Percentiles rank a stretch among this genome's conserved stretches.
These are phyloP conservation scores for Romanomermis culicivorax DNA, from an alignment of 2,888 invertebrate genomes.

Conservation along the genomic window DNA sequence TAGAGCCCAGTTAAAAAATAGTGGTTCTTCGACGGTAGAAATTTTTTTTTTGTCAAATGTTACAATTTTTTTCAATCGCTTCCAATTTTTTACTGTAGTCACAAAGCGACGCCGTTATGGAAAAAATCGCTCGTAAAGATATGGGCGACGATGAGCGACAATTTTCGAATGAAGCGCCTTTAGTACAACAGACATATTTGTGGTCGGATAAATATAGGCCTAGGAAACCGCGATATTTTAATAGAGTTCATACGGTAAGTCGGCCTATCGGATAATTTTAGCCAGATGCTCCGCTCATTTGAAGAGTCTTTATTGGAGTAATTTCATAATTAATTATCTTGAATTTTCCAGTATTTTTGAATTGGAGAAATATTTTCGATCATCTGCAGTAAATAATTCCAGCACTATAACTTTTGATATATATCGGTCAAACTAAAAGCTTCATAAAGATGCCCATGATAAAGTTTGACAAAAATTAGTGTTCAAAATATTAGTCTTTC, in stretches of 20 bases:
- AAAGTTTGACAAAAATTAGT: too few species aligned
- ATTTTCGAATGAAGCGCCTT: slow-evolving; percentile 43
- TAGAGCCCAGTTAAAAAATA: slow-evolving; percentile 44
- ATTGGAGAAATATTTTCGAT: too few species aligned
- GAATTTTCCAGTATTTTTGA: too few species aligned
- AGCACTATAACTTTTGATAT: too few species aligned
- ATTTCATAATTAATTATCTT: too few species aligned
- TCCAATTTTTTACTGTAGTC: background rate
- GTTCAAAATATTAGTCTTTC: too few species aligned
- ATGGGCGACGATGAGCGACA: slow-evolving; percentile 66
- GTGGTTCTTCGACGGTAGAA: slow-evolving; percentile 37
- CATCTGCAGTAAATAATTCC: too few species aligned
- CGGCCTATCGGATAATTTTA: too few species aligned
- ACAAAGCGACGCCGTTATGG: slow-evolving; percentile 41
- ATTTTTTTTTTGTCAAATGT: background rate
- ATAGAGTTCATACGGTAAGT: slow-evolving; percentile 41
- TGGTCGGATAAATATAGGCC: slow-evolving; percentile 98
- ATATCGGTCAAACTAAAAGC: too few species aligned
- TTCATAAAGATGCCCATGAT: too few species aligned
- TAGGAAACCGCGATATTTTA: slow-evolving; percentile 89
- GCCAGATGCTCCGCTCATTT: too few species aligned
- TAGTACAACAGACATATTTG: slow-evolving; percentile 63
- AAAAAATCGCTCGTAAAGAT: slow-evolving; percentile 57
- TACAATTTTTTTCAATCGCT: background rate
- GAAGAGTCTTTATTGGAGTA: too few species aligned